Evolutionary conservation across 2,888 invertebrate genomes (phyloP).

Genomic region (Drosophila tanythrix): DNA sequence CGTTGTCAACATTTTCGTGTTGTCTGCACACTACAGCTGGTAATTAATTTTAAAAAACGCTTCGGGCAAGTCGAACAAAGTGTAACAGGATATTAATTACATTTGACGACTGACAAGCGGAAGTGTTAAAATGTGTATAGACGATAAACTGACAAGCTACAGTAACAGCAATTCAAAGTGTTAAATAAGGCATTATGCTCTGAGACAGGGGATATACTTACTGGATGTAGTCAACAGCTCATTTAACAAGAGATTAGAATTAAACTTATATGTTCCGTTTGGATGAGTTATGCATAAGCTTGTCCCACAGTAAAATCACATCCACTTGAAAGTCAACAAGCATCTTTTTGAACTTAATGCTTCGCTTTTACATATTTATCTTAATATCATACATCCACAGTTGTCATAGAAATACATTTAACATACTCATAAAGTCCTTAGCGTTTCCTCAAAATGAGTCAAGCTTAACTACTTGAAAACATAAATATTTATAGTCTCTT

Average conservation of each 20-base stretch:
- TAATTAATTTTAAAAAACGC: conserved; percentile 78
- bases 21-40: conserved; percentile 62
- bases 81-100: conserved; percentile 77
- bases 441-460: background rate
- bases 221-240: conserved; percentile 29
- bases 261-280: conserved; percentile 15
- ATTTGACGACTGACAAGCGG: conserved; percentile 75
- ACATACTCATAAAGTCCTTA: background rate
- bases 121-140: conserved; percentile 75
- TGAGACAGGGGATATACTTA: background rate
- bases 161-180: conserved; percentile 19
- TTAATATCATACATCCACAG: background rate
- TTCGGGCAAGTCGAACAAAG: conserved; percentile 75
- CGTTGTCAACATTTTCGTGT: conserved; percentile 73
- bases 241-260: conserved; percentile 24
- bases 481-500: background rate
- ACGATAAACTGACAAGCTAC: conserved; percentile 60
- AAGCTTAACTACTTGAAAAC: background rate
- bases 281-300: conserved; percentile 1
- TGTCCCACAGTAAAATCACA: background rate
- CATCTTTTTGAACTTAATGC: background rate
- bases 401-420: background rate
- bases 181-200: conserved; percentile 20
- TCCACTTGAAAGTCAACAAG: background rate
- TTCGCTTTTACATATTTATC: background rate